These are phyloP conservation scores for Poicephalus meyeri DNA, from an alignment of 2,113 vertebrate species.

Conservation along the genomic window DNA sequence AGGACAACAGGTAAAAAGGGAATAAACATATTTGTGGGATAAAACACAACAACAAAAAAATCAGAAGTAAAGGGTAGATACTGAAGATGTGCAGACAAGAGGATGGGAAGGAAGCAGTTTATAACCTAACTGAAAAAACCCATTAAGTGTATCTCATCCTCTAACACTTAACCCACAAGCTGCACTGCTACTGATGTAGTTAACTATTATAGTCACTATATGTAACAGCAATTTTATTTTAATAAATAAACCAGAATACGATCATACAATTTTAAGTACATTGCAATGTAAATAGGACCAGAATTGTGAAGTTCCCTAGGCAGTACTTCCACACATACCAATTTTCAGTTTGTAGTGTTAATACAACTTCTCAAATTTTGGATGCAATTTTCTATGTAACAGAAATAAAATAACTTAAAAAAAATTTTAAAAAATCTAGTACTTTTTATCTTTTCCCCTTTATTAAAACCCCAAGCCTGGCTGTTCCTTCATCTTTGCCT, in stretches of 20 bases:
- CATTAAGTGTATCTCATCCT: background rate
- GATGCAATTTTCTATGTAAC: background rate
- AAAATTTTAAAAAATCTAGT: background rate
- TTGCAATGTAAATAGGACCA: background rate
- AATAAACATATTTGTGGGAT: background rate
- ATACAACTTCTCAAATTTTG: background rate
- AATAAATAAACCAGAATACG: background rate
- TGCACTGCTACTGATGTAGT: background rate
- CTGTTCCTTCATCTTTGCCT: background rate
- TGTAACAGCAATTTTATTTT: background rate
- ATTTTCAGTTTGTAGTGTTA: background rate
- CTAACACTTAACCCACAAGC: background rate
- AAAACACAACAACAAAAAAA: background rate
- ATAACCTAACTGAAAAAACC: background rate
- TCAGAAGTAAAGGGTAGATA: background rate
- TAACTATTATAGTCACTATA: background rate
- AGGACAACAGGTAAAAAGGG: background rate
- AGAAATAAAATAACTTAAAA: background rate
- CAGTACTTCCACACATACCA: background rate
- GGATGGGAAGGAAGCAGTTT: background rate
- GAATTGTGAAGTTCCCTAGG: background rate
- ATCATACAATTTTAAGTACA: background rate
- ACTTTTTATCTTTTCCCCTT: background rate
- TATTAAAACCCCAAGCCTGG: background rate
- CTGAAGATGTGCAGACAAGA: background rate